A percentile compares a stretch with the other conserved stretches of the same genome.
phyloP scores from a whole-genome alignment of 1,140 invertebrate species.

The Metaphire vulgaris region DNA sequence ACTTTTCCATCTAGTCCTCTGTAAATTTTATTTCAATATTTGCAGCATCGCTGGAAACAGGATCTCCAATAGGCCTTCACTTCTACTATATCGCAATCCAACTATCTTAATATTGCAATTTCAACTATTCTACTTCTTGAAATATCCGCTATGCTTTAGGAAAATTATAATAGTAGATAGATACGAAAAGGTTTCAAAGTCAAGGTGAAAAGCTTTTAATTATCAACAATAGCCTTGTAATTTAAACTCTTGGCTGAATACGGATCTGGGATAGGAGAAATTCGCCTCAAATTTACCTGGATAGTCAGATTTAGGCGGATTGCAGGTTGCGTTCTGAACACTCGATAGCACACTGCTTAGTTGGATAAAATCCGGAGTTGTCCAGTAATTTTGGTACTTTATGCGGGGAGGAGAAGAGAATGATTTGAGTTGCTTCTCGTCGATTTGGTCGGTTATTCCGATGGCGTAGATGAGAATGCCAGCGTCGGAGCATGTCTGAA shows the following conservation, averaged over 20 bases:
- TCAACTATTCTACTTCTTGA: neutral
- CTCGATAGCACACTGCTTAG: constrained; percentile 9
- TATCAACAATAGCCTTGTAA: too few relatives aligned
- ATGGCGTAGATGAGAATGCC: constrained; percentile 14
- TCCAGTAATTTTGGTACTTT: constrained; percentile 13
- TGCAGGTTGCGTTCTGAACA: constrained; percentile 17
- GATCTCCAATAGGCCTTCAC: neutral
- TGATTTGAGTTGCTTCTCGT: constrained; percentile 8
- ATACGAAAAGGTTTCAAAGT: neutral
- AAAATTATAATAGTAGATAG: neutral
- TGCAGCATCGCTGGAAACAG: neutral
- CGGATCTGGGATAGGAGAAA: neutral
- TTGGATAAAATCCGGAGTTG: constrained; percentile 1
- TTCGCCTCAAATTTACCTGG: neutral
- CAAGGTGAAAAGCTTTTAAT: neutral
- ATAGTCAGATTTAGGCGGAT: neutral
- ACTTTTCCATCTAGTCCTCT: neutral
- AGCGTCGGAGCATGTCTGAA: constrained; percentile 16
- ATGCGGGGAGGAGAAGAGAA: constrained; percentile 6
- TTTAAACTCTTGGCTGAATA: too few relatives aligned
- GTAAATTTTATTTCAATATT: neutral
- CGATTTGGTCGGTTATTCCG: constrained; percentile 12
- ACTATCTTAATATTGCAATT: neutral
- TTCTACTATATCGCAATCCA: neutral
- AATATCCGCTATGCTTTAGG: too few relatives aligned